phyloP scores from a whole-genome alignment of 2,113 vertebrate species.

The Gracilinanus agilis region DNA sequence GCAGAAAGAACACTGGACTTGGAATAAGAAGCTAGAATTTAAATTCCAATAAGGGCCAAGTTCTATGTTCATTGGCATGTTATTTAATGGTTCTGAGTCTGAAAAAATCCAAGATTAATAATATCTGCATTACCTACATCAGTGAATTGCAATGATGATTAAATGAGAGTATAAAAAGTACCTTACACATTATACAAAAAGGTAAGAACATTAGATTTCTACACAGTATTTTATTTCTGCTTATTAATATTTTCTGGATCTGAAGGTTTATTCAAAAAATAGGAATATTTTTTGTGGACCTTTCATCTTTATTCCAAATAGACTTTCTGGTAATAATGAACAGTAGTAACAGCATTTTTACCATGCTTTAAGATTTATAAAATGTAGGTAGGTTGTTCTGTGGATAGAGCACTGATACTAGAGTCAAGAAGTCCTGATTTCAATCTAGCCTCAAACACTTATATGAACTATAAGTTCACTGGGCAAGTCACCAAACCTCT shows the following conservation, averaged over 20 bases:
- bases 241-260: not conserved
- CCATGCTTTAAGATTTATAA: not conserved
- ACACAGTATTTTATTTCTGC: not conserved
- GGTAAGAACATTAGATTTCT: conserved; percentile 6
- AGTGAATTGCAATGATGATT: not conserved
- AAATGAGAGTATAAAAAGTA: not conserved
- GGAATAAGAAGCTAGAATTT: not conserved
- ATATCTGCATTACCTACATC: not conserved
- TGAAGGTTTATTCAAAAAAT: not conserved
- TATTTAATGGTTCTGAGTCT: not conserved
- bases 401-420: not conserved
- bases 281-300: conserved; percentile 6
- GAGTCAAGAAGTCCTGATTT: not conserved
- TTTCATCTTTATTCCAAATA: not conserved
- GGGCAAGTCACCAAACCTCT: not conserved
- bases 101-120: not conserved
- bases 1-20: not conserved
- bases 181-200: not conserved
- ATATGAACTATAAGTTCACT: not conserved
- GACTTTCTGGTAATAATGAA: not conserved
- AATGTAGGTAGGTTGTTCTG: not conserved
- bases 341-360: not conserved
- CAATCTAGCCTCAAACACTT: not conserved
- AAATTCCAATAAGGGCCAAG: not conserved
- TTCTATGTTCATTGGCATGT: not conserved